phyloP scores from a whole-genome alignment of 2,797 vertebrate species.

The Perodicticus potto region DNA sequence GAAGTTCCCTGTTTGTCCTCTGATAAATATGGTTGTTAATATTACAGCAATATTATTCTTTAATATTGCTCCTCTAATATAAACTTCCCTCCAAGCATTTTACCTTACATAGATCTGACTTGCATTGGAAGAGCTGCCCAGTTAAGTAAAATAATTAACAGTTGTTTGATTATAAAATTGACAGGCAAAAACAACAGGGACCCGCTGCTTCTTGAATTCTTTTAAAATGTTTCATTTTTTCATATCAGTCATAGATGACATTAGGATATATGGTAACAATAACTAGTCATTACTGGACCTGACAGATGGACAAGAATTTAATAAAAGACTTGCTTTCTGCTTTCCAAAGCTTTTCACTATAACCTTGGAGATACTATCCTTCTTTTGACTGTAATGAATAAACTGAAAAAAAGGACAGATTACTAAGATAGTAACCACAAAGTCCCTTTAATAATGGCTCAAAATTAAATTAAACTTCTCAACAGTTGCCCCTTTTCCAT shows the following conservation, averaged over 20 bases:
- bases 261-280: slow-evolving; percentile 47
- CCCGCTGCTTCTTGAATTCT: background rate
- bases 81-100: background rate
- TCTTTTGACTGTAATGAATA: slow-evolving; percentile 74
- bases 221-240: slow-evolving; percentile 66
- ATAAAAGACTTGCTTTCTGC: slow-evolving; percentile 72
- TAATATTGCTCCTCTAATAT: background rate
- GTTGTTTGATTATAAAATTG: slow-evolving; percentile 37
- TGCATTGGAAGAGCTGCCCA: slow-evolving; percentile 3
- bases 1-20: background rate
- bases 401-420: slow-evolving; percentile 77
- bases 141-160: slow-evolving; percentile 25
- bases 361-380: slow-evolving; percentile 69
- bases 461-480: slow-evolving; percentile 78
- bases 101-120: slow-evolving; percentile 17
- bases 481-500: slow-evolving; percentile 25
- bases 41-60: background rate
- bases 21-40: slow-evolving; percentile 31
- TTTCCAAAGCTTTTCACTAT: slow-evolving; percentile 63
- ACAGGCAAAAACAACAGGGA: slow-evolving; percentile 32
- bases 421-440: slow-evolving; percentile 57
- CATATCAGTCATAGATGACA: slow-evolving; percentile 50
- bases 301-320: slow-evolving; percentile 75
- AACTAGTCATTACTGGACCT: slow-evolving; percentile 69
- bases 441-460: slow-evolving; percentile 49